phyloP scores from a whole-genome alignment of 2,113 vertebrate species.

The Dipodomys spectabilis region DNA sequence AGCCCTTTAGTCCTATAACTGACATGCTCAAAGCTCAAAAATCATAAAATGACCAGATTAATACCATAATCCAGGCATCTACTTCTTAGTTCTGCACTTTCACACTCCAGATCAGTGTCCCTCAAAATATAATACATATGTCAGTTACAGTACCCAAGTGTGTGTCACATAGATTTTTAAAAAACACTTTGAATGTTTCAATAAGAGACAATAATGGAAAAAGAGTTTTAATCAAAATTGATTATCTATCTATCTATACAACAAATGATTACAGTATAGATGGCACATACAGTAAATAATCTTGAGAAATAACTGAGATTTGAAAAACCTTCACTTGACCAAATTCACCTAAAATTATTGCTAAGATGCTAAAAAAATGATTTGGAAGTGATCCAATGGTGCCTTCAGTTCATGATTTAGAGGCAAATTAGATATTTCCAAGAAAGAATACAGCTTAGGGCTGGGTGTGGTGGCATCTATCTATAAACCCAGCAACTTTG shows the following conservation, averaged over 20 bases:
- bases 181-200: background rate
- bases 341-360: conserved; percentile 43
- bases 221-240: conserved; percentile 23
- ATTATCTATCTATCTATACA: background rate
- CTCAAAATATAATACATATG: background rate
- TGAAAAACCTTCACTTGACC: background rate
- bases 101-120: background rate
- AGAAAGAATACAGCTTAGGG: background rate
- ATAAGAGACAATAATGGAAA: background rate
- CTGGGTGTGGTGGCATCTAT: no score
- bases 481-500: no score
- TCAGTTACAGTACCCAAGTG: background rate
- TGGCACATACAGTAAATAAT: background rate
- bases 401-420: background rate
- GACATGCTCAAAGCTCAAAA: background rate
- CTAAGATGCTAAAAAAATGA: background rate
- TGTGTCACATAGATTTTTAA: background rate
- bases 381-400: conserved; percentile 29
- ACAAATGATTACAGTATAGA: conserved; percentile 4
- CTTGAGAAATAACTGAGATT: conserved; percentile 29
- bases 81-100: background rate
- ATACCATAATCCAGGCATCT: background rate
- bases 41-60: no score
- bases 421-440: conserved; percentile 1
- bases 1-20: conserved; percentile 33